phyloP scores from a whole-genome alignment of 2,113 vertebrate genomes.

The Salvelinus sp. region DNA sequence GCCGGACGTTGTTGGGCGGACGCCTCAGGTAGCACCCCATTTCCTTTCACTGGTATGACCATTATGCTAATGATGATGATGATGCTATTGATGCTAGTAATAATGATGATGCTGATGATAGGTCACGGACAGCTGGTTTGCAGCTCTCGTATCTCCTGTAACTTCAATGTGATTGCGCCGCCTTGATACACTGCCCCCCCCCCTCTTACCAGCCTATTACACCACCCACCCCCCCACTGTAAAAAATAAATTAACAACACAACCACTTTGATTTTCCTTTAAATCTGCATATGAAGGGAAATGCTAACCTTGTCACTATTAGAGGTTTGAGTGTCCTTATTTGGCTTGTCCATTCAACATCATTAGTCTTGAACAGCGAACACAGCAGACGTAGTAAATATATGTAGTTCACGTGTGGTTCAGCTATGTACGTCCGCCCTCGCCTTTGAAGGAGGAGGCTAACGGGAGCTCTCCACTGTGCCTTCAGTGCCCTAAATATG shows the following conservation, averaged over 20 bases:
- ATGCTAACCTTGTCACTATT: conserved; percentile 88
- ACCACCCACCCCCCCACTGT: conserved; percentile 24
- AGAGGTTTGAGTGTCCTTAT: conserved; percentile 10
- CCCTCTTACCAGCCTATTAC: conserved; percentile 47
- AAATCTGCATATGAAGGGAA: conserved; percentile 59
- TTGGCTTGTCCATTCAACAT: neutral
- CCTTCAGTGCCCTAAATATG: no score
- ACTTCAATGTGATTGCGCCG: conserved; percentile 43
- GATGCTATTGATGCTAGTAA: conserved; percentile 36
- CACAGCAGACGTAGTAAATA: no score
- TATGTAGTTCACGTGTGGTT: no score
- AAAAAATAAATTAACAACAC: conserved; percentile 52
- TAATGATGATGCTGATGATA: conserved; percentile 48
- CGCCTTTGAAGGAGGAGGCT: no score
- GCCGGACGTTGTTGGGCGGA: conserved; percentile 73
- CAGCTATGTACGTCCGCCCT: no score
- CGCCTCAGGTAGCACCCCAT: conserved; percentile 75
- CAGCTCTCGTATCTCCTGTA: conserved; percentile 49
- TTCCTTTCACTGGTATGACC: conserved; percentile 79
- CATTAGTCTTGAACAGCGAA: no score
- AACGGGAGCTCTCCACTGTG: no score
- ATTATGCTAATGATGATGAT: conserved; percentile 48
- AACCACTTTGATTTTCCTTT: conserved; percentile 33
- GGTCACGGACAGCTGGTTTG: conserved; percentile 59
- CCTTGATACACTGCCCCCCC: conserved; percentile 42